Conservation (phyloP, 2,113 vertebrate genomes). For the Lutjanus erythropterus region DNA sequence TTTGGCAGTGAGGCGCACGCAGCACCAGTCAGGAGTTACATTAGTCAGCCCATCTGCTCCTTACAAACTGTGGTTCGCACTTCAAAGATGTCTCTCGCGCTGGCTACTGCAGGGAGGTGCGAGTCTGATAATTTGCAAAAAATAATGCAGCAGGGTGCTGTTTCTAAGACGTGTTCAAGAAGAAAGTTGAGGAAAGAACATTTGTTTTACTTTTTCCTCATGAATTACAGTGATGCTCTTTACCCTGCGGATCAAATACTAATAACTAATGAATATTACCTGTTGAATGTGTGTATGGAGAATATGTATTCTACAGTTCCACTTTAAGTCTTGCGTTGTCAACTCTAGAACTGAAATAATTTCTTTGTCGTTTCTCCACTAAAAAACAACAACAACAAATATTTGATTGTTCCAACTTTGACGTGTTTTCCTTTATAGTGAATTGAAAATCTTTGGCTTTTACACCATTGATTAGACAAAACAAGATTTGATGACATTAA, state of each 20-base stretch:
- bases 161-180: slow-evolving; percentile 9
- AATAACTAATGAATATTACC: background rate
- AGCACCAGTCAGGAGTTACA: slow-evolving; percentile 66
- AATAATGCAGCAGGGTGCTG: slow-evolving; percentile 21
- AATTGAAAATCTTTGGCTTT: background rate
- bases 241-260: background rate
- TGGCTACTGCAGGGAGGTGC: slow-evolving; percentile 50
- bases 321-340: background rate
- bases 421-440: background rate
- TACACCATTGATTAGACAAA: background rate
- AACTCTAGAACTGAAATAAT: background rate
- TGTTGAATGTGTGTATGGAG: slow-evolving; percentile 2
- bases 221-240: background rate
- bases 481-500: background rate
- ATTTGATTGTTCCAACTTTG: background rate
- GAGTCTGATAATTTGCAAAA: slow-evolving; percentile 46
- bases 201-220: background rate
- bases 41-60: slow-evolving; percentile 80
- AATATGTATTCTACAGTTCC: background rate
- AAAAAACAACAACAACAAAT: too few species aligned
- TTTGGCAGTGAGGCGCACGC: slow-evolving; percentile 61
- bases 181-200: background rate
- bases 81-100: slow-evolving; percentile 71
- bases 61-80: slow-evolving; percentile 74
- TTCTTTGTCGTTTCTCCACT: background rate